Base-by-base conservation (phyloP, 1,140 invertebrate species). In the Hypsibius dujardini region DNA sequence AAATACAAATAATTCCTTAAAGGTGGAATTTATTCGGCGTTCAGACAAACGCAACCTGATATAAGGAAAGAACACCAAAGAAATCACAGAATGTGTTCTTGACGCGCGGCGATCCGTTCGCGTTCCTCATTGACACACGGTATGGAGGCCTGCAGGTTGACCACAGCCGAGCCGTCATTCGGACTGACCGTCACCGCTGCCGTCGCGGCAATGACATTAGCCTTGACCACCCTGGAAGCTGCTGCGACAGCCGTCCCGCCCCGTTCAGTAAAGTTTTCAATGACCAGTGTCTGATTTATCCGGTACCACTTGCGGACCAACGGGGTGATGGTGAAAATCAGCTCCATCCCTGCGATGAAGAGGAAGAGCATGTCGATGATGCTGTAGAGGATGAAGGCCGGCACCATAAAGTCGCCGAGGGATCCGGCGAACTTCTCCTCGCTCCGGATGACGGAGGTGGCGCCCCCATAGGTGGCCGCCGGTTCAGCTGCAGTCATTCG, bases 331-430 rank as follows among this genome's bases (percentile, higher is more conserved):
- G 62, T 67, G 62, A 67, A 67, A 42, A 67, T 42, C 7, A 67
- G 62, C 42, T 67, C 62, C 62, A 67, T 67, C 12, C 62, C 62
- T 3, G 62, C 62, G 42, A 67, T 67, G 42, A 67, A 67, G 42
- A 67, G 62, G 42, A 67, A 67, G 62, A 67, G 62, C 12, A 67
- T 42, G 62, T 67, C 62, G 62, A 67, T 67, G 62, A 67, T 67
- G 45, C 62, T 67, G 62, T 67, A 67, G 12, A 67, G 42, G 42
- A 67, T 67, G 62, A 67, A 67, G 62, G 62, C 62, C 7, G 62
- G 62, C 7, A 67, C 62, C 62, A 67, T 67, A 42, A 67, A 67
- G 62, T 67, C 62, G 42, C 62, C 62, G 12, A 67, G 62, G 7
- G 62, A 7, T 3, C 7, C 7, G 7, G 50, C 7, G 50, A 7